Conservation (phyloP, 2,797 vertebrate genomes). For the Poecilia wingei region DNA sequence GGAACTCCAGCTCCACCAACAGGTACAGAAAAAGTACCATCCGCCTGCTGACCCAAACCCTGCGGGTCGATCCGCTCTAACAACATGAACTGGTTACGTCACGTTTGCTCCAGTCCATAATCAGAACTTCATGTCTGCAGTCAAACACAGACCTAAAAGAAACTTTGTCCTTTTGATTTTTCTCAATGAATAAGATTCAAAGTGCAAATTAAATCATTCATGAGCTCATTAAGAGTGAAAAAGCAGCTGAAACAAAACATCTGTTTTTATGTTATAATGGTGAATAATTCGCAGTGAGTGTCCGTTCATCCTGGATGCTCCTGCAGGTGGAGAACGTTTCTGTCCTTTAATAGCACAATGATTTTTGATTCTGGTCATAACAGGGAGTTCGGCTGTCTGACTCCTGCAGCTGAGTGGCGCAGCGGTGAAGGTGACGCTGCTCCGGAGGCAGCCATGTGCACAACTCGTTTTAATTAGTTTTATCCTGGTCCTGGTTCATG, state of each 20-base stretch:
- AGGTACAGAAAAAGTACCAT: not conserved
- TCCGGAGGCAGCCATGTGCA: not conserved
- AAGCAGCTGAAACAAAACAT: not conserved
- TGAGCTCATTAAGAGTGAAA: not conserved
- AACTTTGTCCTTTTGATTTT: not conserved
- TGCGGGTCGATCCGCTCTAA: not conserved
- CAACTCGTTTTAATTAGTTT: conserved; percentile 9
- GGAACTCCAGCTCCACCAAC: not conserved
- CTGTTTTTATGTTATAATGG: not conserved
- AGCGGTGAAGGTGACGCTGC: not conserved
- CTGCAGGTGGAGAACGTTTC: not conserved
- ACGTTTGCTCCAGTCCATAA: not conserved
- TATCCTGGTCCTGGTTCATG: not conserved
- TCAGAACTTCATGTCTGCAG: not conserved
- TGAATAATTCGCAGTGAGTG: not conserved
- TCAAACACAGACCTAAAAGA: not conserved
- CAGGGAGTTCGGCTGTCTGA: not conserved
- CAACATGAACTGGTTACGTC: not conserved
- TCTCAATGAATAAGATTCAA: no score
- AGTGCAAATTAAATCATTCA: not conserved
- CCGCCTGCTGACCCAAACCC: not conserved
- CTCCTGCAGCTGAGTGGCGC: not conserved
- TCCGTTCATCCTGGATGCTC: not conserved
- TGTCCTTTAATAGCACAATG: not conserved
- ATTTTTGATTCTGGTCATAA: conserved; percentile 6